Evolutionary conservation across 2,113 vertebrate species (phyloP).

Genomic region (Oreochromis tanganicae): DNA sequence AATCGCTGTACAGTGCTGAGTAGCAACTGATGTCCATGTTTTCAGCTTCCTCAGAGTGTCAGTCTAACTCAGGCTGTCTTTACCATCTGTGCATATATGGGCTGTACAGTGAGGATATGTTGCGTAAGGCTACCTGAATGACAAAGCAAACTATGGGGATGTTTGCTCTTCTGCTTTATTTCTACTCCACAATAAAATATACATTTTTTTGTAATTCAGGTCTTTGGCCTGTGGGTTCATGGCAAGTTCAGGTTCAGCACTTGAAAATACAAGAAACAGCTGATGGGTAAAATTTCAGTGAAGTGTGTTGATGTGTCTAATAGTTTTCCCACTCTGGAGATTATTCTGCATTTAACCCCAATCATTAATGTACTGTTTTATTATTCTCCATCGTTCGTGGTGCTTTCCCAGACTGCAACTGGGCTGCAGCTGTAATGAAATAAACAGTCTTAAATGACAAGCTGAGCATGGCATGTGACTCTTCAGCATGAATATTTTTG

Average conservation of each 20-base stretch:
- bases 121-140: conserved; percentile 25
- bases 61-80: neutral
- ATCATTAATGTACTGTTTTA: neutral
- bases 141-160: conserved; percentile 30
- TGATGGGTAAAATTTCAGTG: neutral
- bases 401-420: neutral
- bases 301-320: neutral
- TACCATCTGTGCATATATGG: conserved; percentile 34
- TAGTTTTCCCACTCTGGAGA: neutral
- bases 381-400: neutral
- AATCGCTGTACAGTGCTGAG: neutral
- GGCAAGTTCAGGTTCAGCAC: neutral
- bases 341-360: neutral
- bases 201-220: rapidly evolving
- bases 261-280: neutral
- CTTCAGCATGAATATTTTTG: conserved; percentile 43
- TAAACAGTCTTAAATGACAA: conserved; percentile 12
- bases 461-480: conserved; percentile 2
- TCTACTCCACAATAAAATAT: neutral
- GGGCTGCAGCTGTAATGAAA: neutral
- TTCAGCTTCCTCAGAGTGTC: conserved; percentile 22
- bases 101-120: conserved; percentile 5
- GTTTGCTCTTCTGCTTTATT: neutral
- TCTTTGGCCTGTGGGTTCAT: neutral
- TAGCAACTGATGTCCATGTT: conserved; percentile 6